phyloP scores from a whole-genome alignment of 1,140 invertebrate genomes.

The Ceratosolen solmsi region DNA sequence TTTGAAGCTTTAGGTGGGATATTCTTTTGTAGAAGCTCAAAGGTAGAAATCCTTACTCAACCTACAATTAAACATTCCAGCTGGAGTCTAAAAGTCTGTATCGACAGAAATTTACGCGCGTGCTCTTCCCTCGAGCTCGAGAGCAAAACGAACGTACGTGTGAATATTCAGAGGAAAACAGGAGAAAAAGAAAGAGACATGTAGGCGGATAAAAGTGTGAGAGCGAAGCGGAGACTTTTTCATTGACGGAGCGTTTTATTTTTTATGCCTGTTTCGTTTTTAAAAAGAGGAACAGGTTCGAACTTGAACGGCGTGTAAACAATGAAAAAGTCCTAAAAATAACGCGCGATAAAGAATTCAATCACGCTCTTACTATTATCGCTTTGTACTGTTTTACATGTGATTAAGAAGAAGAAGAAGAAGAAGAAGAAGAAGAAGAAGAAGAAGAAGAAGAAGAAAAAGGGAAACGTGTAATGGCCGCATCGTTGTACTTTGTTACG shows the following conservation, averaged over 20 bases:
- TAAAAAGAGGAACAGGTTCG: conserved; percentile 14
- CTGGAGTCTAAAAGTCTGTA: not conserved
- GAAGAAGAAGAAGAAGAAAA: not conserved
- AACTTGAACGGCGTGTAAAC: not conserved
- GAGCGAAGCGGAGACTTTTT: not conserved
- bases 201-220: not conserved
- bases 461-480: conserved; percentile 3
- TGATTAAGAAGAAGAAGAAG: not conserved
- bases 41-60: no score
- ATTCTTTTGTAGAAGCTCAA: not conserved
- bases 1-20: not conserved
- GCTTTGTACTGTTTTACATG: not conserved
- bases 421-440: not conserved
- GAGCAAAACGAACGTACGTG: not conserved
- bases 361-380: not conserved
- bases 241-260: not conserved
- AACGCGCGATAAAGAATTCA: not conserved
- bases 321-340: conserved; percentile 39
- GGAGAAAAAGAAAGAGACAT: not conserved
- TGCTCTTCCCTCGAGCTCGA: not conserved
- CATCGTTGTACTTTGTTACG: not conserved
- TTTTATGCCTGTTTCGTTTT: not conserved
- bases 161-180: not conserved
- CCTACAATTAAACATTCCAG: not conserved
- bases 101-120: not conserved